Conservation (phyloP, 2,113 vertebrate genomes). For the Acinonyx jubatus region DNA sequence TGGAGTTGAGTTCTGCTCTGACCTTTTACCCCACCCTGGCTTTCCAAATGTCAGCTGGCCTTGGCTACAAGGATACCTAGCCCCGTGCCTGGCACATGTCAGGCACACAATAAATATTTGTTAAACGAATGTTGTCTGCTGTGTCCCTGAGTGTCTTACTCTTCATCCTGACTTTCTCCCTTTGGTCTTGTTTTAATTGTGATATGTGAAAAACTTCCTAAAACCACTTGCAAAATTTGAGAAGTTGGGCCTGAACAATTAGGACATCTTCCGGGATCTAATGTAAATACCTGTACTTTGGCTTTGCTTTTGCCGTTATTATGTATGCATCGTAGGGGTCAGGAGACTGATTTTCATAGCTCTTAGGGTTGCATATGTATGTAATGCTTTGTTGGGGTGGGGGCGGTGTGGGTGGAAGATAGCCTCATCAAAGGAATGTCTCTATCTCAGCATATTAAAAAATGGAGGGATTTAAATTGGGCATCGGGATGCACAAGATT, state of each 20-base stretch:
- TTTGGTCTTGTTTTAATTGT: neutral
- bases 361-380: neutral
- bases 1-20: neutral
- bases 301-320: neutral
- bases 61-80: neutral
- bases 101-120: constrained; percentile 42
- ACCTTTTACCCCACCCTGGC: neutral
- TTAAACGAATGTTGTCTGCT: neutral
- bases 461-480: neutral
- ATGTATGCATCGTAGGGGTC: neutral
- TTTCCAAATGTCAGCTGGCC: constrained; percentile 26
- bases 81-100: neutral
- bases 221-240: neutral
- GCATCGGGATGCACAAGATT: neutral
- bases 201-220: neutral
- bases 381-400: neutral
- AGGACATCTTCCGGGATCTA: neutral
- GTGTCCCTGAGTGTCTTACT: neutral
- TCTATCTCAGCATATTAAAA: neutral
- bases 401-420: neutral
- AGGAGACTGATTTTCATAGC: neutral
- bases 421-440: neutral
- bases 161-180: neutral
- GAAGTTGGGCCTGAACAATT: neutral
- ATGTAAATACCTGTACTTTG: neutral